Base-by-base conservation (phyloP, 2,888 invertebrate species). In the Nematopogon swammerdamellus region DNA sequence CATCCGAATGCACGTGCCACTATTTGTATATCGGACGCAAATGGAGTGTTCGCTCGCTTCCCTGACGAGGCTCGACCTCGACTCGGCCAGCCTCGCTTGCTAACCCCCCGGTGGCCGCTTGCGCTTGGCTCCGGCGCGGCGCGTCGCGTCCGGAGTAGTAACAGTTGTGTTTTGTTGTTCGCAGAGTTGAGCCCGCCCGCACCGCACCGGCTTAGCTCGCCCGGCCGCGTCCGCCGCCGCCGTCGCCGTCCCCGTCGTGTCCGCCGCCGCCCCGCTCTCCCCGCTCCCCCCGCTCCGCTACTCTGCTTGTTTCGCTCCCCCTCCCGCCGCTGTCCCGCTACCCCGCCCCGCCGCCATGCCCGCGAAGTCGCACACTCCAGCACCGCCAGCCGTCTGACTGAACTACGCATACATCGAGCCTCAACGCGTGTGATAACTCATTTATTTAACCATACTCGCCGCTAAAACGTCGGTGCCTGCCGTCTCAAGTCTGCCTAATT, bases 151-250 rank as follows among this genome's bases (percentile, higher is more conserved):
- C 74, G 72, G 75, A 74, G 74, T 50, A 77, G 64, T 77, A 79
- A 77, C 76, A 70, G 67, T 70, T 77, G 75, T 77, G 75, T 77
- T 77, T 80, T 80, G 74, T 80, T 80, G 80, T 80, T 80, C 79
- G 73, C 80, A 80, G 80, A 80, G 71, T 77, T 79, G 76, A 73
- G 73, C 69, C 75, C 77, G 68, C 75, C 77, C 72, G 72, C 77
- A 76, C 68, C 72, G 70, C 74, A 72, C 72, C 79, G 76, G 75
- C 76, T 77, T 76, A 51, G 69, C 69, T 73, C 75, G 75, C 76
- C 54, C 49, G 45, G 49, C 45, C 52, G 53, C 50, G 54, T 46
- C 68, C 73, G 70, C 50, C 53, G 50, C 52, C 48, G 52, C 55
- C 48, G 51, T 45, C 50, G 49, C 74, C 69, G 69, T 69, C 19